These are phyloP conservation scores for Synergus gifuensis DNA, from an alignment of 2,888 invertebrate species.

Conservation along the genomic window DNA sequence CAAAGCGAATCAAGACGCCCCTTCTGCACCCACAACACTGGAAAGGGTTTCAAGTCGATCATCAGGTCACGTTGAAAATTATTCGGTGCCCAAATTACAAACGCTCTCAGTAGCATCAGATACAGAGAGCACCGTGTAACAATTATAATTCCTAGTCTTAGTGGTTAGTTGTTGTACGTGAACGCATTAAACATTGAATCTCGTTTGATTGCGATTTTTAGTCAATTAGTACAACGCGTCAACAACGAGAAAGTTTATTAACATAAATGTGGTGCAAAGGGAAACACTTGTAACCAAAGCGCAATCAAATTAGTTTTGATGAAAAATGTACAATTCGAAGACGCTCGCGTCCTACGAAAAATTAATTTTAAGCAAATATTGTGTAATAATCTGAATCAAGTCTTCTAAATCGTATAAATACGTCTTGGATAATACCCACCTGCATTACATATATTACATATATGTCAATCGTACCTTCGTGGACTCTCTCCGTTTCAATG, in stretches of 20 bases:
- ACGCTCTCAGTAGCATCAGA: slow-evolving; percentile 74
- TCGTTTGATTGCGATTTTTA: slow-evolving; percentile 46
- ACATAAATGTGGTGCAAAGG: background rate
- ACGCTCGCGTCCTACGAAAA: slow-evolving; percentile 35
- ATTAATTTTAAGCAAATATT: slow-evolving; percentile 42
- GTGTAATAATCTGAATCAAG: slow-evolving; percentile 31
- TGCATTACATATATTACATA: slow-evolving; percentile 42
- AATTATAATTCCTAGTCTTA: slow-evolving; percentile 68
- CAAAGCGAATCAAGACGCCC: slow-evolving; percentile 74
- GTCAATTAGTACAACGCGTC: slow-evolving; percentile 45
- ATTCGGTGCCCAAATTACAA: slow-evolving; percentile 76
- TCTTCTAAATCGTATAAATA: slow-evolving; percentile 42
- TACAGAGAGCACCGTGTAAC: slow-evolving; percentile 74
- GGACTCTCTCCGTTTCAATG: slow-evolving; percentile 49
- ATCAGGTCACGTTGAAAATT: slow-evolving; percentile 73
- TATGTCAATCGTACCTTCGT: slow-evolving; percentile 50
- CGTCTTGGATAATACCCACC: slow-evolving; percentile 19
- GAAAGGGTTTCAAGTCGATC: slow-evolving; percentile 69
- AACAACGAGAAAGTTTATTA: slow-evolving; percentile 35
- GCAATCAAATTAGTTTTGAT: slow-evolving; percentile 37
- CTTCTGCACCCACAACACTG: slow-evolving; percentile 74
- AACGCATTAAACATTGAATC: slow-evolving; percentile 44
- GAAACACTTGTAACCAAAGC: slow-evolving; percentile 26
- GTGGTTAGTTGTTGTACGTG: slow-evolving; percentile 58
- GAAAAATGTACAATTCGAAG: slow-evolving; percentile 14